phyloP scores from a whole-genome alignment of 2,797 vertebrate genomes.

The Trachurus trachurus region DNA sequence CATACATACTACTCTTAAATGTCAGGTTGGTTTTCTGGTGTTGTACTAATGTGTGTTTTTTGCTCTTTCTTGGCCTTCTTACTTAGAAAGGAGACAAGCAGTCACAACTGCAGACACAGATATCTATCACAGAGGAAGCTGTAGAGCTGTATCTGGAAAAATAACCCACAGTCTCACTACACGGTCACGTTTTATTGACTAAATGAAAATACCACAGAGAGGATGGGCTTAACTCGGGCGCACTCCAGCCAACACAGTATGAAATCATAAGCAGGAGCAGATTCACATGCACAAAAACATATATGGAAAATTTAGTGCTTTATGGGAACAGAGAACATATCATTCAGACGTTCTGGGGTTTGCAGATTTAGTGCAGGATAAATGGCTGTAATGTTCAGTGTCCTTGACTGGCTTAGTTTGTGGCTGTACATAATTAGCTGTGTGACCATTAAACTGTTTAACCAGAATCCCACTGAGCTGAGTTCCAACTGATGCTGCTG shows the following conservation, averaged over 20 bases:
- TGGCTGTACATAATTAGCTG: constrained; percentile 68
- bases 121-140: constrained; percentile 48
- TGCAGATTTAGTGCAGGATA: constrained; percentile 62
- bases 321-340: constrained; percentile 37
- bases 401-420: constrained; percentile 64
- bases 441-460: constrained; percentile 69
- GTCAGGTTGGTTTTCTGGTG: not conserved
- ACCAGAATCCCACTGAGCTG: constrained; percentile 56
- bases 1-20: not conserved
- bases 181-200: constrained; percentile 66
- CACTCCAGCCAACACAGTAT: constrained; percentile 24
- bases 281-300: constrained; percentile 37
- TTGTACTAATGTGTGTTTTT: not conserved
- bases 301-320: constrained; percentile 18
- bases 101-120: not conserved
- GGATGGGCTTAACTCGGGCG: constrained; percentile 48
- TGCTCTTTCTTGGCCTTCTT: constrained; percentile 4
- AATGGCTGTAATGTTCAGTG: constrained; percentile 51
- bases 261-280: constrained; percentile 36
- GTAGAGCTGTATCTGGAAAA: constrained; percentile 50
- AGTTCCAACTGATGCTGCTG: constrained; percentile 42
- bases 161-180: constrained; percentile 38
- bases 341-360: constrained; percentile 31
- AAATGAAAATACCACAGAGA: constrained; percentile 67
- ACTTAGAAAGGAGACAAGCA: constrained; percentile 19